These are phyloP conservation scores for Caenorhabditis macrosperma DNA, from an alignment of 2,888 invertebrate species.

Conservation along the genomic window DNA sequence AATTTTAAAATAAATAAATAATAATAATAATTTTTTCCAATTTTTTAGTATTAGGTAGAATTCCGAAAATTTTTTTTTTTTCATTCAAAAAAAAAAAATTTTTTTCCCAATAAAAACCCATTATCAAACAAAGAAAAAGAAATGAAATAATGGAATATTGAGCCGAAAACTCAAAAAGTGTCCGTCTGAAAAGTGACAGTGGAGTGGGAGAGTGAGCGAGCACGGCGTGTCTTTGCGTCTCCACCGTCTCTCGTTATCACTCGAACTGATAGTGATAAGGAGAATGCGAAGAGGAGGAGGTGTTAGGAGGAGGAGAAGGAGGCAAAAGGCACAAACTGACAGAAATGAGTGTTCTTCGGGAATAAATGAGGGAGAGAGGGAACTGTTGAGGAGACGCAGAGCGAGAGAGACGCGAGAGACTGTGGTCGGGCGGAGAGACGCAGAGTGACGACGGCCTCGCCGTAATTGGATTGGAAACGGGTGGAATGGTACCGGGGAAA, in stretches of 20 bases:
- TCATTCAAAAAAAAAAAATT: too few species aligned
- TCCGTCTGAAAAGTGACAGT: not conserved
- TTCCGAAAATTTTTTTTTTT: too few species aligned
- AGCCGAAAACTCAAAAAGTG: not conserved
- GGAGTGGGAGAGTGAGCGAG: not conserved
- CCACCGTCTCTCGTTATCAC: not conserved
- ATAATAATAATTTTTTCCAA: too few species aligned
- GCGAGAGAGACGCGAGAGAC: not conserved
- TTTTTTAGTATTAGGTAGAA: too few species aligned
- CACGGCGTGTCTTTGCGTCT: not conserved
- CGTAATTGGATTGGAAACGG: slow-evolving; percentile 1
- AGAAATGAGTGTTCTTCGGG: not conserved
- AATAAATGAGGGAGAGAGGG: not conserved
- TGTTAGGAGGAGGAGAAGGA: not conserved
- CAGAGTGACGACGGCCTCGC: not conserved
- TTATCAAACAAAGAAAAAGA: too few species aligned
- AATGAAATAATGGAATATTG: too few species aligned
- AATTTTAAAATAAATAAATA: too few species aligned
- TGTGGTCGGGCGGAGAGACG: not conserved
- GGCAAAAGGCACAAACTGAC: not conserved
- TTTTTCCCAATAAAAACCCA: too few species aligned
- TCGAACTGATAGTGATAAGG: not conserved
- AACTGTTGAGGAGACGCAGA: not conserved
- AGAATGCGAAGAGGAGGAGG: too few species aligned
- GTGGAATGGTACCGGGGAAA: not conserved